phyloP scores from a whole-genome alignment of 2,797 vertebrate species.

The Arremon aurantiirostris region DNA sequence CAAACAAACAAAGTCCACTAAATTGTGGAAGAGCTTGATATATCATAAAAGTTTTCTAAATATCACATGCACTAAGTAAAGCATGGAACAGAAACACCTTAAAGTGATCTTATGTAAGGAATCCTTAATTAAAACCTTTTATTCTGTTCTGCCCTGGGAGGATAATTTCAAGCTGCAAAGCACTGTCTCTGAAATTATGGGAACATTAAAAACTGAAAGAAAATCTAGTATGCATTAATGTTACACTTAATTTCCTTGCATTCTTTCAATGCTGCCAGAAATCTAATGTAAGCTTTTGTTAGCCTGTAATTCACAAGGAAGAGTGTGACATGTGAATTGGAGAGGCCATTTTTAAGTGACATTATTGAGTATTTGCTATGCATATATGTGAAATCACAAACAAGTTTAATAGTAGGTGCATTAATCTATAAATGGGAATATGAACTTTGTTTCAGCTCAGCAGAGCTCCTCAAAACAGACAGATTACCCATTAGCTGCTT shows the following conservation, averaged over 20 bases:
- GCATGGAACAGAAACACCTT: background rate
- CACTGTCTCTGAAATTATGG: background rate
- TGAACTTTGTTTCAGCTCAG: background rate
- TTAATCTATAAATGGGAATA: background rate
- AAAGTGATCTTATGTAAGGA: background rate
- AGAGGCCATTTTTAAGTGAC: background rate
- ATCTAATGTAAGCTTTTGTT: background rate
- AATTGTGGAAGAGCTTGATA: background rate
- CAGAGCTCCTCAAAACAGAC: background rate
- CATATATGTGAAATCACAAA: background rate
- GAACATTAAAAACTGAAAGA: background rate
- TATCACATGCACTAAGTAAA: background rate
- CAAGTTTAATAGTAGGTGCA: background rate
- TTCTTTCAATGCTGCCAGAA: background rate
- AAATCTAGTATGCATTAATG: background rate
- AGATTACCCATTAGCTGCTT: background rate
- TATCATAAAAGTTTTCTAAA: background rate
- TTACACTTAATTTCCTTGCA: background rate
- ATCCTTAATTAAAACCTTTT: background rate
- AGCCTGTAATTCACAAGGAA: background rate
- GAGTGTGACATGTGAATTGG: background rate
- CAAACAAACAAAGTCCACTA: background rate
- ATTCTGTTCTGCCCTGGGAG: background rate
- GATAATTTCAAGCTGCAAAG: background rate
- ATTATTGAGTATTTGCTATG: background rate